Percentiles rank a stretch among this genome's conserved stretches.
phyloP scores from a whole-genome alignment of 2,888 invertebrate genomes.

The Cylloceria caligata region DNA sequence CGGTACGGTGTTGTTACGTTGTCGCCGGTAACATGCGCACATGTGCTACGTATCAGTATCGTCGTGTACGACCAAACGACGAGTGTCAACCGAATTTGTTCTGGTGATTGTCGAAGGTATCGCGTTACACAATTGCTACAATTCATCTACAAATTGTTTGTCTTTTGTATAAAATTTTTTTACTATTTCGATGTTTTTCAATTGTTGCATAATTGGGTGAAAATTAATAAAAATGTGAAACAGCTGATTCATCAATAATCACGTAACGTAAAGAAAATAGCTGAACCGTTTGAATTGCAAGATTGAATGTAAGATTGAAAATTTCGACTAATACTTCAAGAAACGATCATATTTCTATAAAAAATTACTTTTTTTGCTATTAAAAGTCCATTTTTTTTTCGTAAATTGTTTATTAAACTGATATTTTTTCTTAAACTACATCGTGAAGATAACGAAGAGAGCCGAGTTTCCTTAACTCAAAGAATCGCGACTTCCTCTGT shows the following conservation, averaged over 20 bases:
- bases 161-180: not conserved
- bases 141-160: not conserved
- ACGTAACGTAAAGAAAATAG: too few species aligned
- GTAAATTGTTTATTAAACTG: not conserved
- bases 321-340: too few species aligned
- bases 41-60: slow-evolving; percentile 43
- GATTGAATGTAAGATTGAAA: too few species aligned
- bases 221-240: too few species aligned
- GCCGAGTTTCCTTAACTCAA: slow-evolving; percentile 13
- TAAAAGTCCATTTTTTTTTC: not conserved
- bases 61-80: slow-evolving; percentile 36
- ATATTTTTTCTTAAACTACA: not conserved
- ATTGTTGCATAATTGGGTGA: not conserved
- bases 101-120: slow-evolving; percentile 27
- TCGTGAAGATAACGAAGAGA: not conserved
- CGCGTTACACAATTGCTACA: not conserved
- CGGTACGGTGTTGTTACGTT: slow-evolving; percentile 52
- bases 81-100: slow-evolving; percentile 61
- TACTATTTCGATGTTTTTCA: not conserved
- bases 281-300: not conserved
- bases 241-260: too few species aligned
- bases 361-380: not conserved
- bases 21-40: slow-evolving; percentile 49
- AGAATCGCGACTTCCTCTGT: slow-evolving; percentile 53
- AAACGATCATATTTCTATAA: not conserved